phyloP scores from a whole-genome alignment of 1,140 invertebrate genomes.

The Calliopsis andreniformis region DNA sequence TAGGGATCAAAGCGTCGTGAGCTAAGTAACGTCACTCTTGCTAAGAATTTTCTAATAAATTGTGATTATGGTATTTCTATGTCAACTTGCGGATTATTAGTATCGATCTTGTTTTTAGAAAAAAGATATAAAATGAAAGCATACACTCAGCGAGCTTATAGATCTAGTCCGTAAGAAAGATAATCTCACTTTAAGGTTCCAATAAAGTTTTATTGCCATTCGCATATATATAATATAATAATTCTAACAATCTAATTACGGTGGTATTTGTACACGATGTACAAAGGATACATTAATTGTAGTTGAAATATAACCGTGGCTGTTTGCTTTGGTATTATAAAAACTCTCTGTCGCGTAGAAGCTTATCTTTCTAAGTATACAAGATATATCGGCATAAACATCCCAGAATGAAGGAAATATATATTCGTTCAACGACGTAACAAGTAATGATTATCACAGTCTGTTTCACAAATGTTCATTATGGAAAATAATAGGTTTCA shows the following conservation, averaged over 20 bases:
- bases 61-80: not conserved
- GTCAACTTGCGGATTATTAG: not conserved
- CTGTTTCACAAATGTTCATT: conserved; percentile 51
- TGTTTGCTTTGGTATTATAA: conserved; percentile 41
- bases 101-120: not conserved
- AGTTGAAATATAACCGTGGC: conserved; percentile 42
- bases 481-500: conserved; percentile 21
- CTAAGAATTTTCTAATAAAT: not conserved
- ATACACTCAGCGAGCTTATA: conserved; percentile 22
- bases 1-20: not conserved
- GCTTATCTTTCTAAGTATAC: conserved; percentile 57
- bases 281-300: conserved; percentile 39
- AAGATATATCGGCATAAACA: conserved; percentile 45
- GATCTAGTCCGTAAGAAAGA: conserved; percentile 51
- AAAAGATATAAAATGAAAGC: conserved; percentile 21
- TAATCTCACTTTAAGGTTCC: conserved; percentile 56
- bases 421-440: conserved; percentile 31
- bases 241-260: conserved; percentile 36
- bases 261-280: conserved; percentile 42
- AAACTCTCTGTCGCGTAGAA: conserved; percentile 27
- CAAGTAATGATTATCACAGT: conserved; percentile 59
- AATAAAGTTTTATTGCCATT: conserved; percentile 62
- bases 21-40: not conserved
- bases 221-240: conserved; percentile 56
- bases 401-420: conserved; percentile 32